phyloP scores from a whole-genome alignment of 2,113 vertebrate genomes.

The Oncorhynchus keta region DNA sequence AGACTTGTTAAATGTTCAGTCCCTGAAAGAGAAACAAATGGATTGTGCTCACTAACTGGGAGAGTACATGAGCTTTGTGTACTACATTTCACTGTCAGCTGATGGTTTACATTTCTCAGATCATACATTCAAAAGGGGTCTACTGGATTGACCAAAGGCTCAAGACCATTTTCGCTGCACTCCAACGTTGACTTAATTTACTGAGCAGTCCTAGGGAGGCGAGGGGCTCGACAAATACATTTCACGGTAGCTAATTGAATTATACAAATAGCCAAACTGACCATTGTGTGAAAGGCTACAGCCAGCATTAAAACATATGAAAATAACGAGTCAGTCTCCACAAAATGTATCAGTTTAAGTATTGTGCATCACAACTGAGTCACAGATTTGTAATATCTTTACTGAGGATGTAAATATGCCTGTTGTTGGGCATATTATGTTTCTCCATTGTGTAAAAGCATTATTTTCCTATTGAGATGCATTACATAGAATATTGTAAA shows the following conservation, averaged over 20 bases:
- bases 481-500: no score
- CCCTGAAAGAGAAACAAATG: neutral
- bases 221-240: constrained; percentile 10
- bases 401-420: no score
- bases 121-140: constrained; percentile 28
- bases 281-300: no score
- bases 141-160: constrained; percentile 30
- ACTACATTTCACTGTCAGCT: constrained; percentile 11
- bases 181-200: constrained; percentile 46
- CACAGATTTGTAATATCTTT: no score
- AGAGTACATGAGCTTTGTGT: neutral
- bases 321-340: no score
- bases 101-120: constrained; percentile 38
- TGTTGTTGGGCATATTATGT: no score
- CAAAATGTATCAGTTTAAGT: no score
- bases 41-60: neutral
- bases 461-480: no score
- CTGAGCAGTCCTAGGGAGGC: constrained; percentile 43
- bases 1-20: neutral
- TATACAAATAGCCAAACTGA: neutral
- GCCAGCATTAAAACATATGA: no score
- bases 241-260: neutral
- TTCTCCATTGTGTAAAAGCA: no score
- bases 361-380: no score
- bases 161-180: neutral